Base-by-base conservation (phyloP, 2,113 vertebrate species). In the Lynx canadensis region DNA sequence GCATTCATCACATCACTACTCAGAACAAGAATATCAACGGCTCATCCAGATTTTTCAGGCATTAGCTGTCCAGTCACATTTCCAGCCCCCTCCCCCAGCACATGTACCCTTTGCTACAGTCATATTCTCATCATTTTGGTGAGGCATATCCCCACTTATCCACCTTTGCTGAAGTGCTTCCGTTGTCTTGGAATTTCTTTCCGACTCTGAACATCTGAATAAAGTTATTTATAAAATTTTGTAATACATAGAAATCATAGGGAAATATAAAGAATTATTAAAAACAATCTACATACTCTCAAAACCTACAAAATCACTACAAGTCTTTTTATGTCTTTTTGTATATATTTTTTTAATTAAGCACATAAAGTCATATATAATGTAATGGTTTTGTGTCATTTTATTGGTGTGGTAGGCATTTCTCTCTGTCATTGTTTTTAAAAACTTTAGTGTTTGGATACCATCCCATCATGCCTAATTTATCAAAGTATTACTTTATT, bases 131-230 rank as follows among this genome's bases (percentile, higher is more conserved):
- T 63, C 3, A 21, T 65, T 80, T 81, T 10, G 5, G 7, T 88
- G 18, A 16, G 60, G 25, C 12, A 90, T 3, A 85, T 38, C 14
- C 9, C 19, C 0, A 16, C 15, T 11, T 83, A 1, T 13, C 4
- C 25, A 73, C 36, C 15, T 66, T 78, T 31, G 3, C 38, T 60
- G 68, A 41, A 13, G 11, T 41, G 2, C 19, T 76, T 68, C 52
- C 65, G 1, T 36, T 95, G 31, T 91, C 25, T 55, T 78, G 52
- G 23, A 78, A 83, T 87, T 78, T 87, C 38, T 71, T 90, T 71
- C 21, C 16, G 73, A 8, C 5, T 91, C 60, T 91, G 15, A 5
- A 12, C 69, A 38, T 90, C 3, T 92, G 52, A 31, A 18, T 78
- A 2, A 87, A 83, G 14, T 41, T 27, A 80, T 23, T 92, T 82